Conservation (phyloP, 2,797 vertebrate genomes). For the Halcyon leucocephala region DNA sequence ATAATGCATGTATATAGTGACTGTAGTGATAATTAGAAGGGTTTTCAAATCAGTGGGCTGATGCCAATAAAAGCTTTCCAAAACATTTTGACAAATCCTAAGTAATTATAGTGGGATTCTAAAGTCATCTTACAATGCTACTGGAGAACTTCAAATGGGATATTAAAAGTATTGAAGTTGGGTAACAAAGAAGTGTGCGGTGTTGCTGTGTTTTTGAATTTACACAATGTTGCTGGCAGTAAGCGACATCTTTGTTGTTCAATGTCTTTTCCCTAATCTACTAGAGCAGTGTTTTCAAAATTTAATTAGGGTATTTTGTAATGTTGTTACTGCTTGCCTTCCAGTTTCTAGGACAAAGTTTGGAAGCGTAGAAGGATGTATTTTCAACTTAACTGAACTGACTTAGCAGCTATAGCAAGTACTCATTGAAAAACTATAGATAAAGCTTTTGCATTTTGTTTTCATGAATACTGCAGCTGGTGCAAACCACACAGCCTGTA, state of each 20-base stretch:
- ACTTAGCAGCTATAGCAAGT: background rate
- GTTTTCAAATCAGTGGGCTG: background rate
- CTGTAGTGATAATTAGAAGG: background rate
- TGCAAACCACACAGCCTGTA: background rate
- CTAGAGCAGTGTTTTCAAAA: background rate
- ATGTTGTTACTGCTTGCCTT: background rate
- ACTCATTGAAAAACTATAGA: background rate
- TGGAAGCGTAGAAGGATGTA: background rate
- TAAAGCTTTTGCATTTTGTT: background rate
- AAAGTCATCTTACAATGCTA: background rate
- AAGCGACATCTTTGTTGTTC: background rate
- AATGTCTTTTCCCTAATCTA: background rate
- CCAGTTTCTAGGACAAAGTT: background rate
- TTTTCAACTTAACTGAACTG: background rate
- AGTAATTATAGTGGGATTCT: background rate
- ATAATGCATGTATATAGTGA: background rate
- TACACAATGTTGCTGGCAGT: background rate
- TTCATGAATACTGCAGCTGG: background rate
- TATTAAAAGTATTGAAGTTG: background rate
- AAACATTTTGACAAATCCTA: conserved; percentile 4
- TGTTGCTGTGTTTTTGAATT: conserved; percentile 21
- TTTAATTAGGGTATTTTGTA: background rate
- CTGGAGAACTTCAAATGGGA: background rate
- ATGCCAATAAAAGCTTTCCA: background rate
- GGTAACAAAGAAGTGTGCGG: background rate